These are phyloP conservation scores for Charina bottae DNA, from an alignment of 2,113 vertebrate species.

Conservation along the genomic window DNA sequence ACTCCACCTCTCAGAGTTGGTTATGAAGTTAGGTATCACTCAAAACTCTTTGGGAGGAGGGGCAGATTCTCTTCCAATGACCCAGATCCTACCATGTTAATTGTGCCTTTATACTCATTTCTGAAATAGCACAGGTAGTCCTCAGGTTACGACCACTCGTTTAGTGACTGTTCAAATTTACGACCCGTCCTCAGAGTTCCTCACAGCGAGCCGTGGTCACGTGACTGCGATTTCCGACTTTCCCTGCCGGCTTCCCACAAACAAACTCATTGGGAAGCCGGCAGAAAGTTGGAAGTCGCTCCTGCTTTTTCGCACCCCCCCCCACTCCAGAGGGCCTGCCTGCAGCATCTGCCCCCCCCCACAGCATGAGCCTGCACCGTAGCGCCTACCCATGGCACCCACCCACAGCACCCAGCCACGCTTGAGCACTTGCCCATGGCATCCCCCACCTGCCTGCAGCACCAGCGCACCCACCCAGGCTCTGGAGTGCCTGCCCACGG, in stretches of 20 bases:
- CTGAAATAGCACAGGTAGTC: not conserved
- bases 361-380: not conserved
- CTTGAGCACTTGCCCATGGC: not conserved
- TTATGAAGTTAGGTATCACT: not conserved
- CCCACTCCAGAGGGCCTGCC: not conserved
- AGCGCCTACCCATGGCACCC: not conserved
- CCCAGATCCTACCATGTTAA: not conserved
- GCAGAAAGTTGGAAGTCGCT: not conserved
- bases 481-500: not conserved
- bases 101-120: not conserved
- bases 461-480: not conserved
- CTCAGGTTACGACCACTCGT: not conserved
- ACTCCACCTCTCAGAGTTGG: not conserved
- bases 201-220: not conserved
- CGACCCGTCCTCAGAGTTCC: not conserved
- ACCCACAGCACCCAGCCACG: not conserved
- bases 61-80: not conserved
- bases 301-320: not conserved
- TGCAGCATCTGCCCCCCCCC: not conserved
- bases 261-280: not conserved
- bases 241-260: not conserved
- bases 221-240: not conserved
- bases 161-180: not conserved
- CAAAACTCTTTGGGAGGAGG: not conserved
- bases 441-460: not conserved